Base-by-base conservation (phyloP, 2,888 invertebrate genomes). In the Hesperia comma region DNA sequence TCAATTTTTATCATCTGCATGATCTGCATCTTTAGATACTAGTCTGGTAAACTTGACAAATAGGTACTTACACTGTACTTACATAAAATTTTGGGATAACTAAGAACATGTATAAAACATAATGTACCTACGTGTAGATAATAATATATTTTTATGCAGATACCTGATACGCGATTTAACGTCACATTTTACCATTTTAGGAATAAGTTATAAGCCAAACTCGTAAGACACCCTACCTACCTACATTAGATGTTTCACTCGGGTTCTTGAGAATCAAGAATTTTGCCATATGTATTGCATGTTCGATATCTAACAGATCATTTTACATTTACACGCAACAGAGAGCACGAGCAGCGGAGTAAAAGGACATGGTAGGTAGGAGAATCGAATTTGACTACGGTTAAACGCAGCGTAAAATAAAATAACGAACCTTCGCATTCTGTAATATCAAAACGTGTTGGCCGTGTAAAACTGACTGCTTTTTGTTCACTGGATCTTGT, bases 401-500 rank as follows among this genome's bases (percentile, higher is more conserved):
- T 68, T 71, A 69, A 70, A 70, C 63, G 63, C 70, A 57, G 54
- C 66, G 69, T 64, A 71, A 72, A 76, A 75, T 68, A 76, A 76
- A 75, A 72, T 68, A 75, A 74, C 74, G 72, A 72, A 72, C 71
- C 81, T 82, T 81, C 84, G 80, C 80, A 60, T 60, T 82, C 80
- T 81, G 81, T 83, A 79, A 77, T 79, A 80, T 79, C 80, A 80
- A 83, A 86, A 83, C 82, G 81, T 81, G 80, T 82, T 75, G 80
- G 79, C 79, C 82, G 84, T 85, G 86, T 87, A 84, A 87, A 90
- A 86, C 85, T 84, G 85, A 79, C 82, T 84, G 84, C 81, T 83
- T 76, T 81, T 82, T 82, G 84, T 82, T 77, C 81, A 78, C 75
- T 81, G 86, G 77, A 80, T 83, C 84, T 86, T 79, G 84, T 87